Percentiles rank a stretch among this genome's conserved stretches.
These are phyloP conservation scores for Eleutherodactylus coqui DNA, from an alignment of 2,797 vertebrate species.

Conservation along the genomic window DNA sequence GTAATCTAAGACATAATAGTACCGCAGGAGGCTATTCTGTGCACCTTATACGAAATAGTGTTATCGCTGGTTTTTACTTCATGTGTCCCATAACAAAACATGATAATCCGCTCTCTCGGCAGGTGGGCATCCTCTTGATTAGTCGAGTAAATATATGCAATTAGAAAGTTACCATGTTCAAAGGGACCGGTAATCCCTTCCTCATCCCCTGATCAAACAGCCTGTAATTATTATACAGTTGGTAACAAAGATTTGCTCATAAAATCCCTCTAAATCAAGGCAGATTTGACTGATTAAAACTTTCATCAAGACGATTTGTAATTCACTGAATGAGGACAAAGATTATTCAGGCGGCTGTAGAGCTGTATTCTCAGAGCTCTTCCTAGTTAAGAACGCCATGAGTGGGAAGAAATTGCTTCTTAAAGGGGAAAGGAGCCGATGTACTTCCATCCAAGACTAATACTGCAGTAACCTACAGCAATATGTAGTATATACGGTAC, in stretches of 20 bases:
- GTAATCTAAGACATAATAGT: not conserved
- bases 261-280: conserved; percentile 86
- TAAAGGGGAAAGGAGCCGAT: not conserved
- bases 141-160: conserved; percentile 74
- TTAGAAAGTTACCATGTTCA: conserved; percentile 79
- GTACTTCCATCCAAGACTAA: not conserved
- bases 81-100: conserved; percentile 49
- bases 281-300: conserved; percentile 85
- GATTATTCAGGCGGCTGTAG: conserved; percentile 37
- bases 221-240: conserved; percentile 77
- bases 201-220: conserved; percentile 82
- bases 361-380: not conserved
- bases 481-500: not conserved
- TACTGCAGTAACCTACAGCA: not conserved
- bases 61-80: conserved; percentile 22
- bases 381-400: not conserved
- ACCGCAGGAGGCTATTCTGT: not conserved
- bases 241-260: conserved; percentile 83
- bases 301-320: conserved; percentile 71
- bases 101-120: conserved; percentile 67
- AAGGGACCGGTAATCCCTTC: conserved; percentile 80
- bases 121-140: conserved; percentile 70
- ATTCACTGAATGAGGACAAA: conserved; percentile 60
- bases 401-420: not conserved
- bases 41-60: not conserved